phyloP scores from a whole-genome alignment of 2,797 vertebrate genomes.

The Simalia tracyae region DNA sequence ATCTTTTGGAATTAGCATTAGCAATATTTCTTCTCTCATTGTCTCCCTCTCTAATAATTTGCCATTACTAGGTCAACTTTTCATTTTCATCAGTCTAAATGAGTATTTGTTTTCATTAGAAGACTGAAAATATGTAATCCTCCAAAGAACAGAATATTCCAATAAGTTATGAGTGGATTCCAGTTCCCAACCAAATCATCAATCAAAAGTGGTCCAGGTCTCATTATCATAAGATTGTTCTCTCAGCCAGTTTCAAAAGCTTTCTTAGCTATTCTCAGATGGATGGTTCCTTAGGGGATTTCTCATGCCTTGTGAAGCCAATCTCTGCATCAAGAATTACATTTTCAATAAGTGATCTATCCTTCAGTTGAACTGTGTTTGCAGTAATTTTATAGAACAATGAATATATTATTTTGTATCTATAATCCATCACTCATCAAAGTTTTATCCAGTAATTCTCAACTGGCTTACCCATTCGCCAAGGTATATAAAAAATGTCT shows the following conservation, averaged over 20 bases:
- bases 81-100: constrained; percentile 8
- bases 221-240: constrained; percentile 30
- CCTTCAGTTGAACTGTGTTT: constrained; percentile 14
- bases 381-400: constrained; percentile 5
- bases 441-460: constrained; percentile 21
- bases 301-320: neutral
- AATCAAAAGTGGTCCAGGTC: neutral
- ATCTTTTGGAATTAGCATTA: constrained; percentile 9
- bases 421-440: constrained; percentile 16
- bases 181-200: constrained; percentile 17
- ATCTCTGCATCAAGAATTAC: constrained; percentile 22
- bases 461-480: neutral
- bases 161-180: constrained; percentile 30
- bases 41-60: neutral
- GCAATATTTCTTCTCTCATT: neutral
- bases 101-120: constrained; percentile 12
- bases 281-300: constrained; percentile 26
- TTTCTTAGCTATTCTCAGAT: neutral
- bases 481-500: neutral
- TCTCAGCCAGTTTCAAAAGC: constrained; percentile 26
- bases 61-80: neutral
- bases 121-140: neutral
- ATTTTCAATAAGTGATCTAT: constrained; percentile 30
- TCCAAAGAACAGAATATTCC: constrained; percentile 18
- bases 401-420: constrained; percentile 9